Percentiles rank a stretch among this genome's conserved stretches.
Evolutionary conservation across 2,797 vertebrate species (phyloP).

Genomic region (Carcharodon carcharias): DNA sequence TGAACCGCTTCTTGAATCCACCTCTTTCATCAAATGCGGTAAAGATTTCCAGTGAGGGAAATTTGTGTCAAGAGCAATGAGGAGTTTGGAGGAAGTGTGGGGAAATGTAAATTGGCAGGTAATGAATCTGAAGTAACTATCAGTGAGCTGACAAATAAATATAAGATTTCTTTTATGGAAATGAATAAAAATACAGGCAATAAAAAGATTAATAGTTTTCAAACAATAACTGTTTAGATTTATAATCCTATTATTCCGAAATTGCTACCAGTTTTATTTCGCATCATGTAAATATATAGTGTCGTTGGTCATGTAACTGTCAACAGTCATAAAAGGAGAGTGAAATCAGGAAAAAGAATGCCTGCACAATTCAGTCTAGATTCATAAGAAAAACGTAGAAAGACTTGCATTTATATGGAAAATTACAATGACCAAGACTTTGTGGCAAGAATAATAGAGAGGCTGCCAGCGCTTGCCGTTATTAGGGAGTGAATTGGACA

Average conservation of each 20-base stretch:
- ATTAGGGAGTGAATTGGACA: background rate
- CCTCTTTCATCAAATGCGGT: background rate
- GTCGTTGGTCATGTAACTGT: background rate
- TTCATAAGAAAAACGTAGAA: background rate
- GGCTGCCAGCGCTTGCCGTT: too few species aligned
- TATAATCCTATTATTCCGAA: background rate
- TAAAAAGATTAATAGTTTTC: background rate
- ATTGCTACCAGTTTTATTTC: background rate
- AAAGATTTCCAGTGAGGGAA: background rate
- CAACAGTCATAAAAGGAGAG: background rate
- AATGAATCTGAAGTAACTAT: background rate
- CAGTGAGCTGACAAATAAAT: background rate
- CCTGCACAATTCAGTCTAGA: background rate
- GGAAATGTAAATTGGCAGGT: background rate
- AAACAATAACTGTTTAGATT: background rate
- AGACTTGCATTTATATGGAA: background rate
- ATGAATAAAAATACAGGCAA: background rate
- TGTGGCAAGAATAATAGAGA: background rate
- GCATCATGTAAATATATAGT: background rate
- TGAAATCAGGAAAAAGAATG: background rate
- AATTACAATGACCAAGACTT: background rate
- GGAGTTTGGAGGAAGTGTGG: background rate
- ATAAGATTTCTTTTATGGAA: background rate
- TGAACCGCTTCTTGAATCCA: background rate
- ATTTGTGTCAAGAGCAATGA: background rate